Percentiles rank a stretch among this genome's conserved stretches.
phyloP scores from a whole-genome alignment of 2,888 invertebrate genomes.

The Perithous albicinctus region DNA sequence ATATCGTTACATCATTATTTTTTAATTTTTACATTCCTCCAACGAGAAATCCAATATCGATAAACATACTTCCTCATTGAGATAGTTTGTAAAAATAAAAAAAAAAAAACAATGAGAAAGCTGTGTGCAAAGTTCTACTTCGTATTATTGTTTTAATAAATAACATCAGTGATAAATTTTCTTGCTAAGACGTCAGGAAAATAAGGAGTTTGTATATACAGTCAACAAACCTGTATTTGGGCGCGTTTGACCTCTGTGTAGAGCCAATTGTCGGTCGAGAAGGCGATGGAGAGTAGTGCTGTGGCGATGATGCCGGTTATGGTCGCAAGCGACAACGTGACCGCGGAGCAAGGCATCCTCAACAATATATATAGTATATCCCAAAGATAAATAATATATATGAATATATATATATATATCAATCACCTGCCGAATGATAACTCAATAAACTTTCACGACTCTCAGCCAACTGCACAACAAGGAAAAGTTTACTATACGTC shows the following conservation, averaged over 20 bases:
- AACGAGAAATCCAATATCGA: too few relatives aligned
- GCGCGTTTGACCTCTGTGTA: slow-evolving; percentile 96
- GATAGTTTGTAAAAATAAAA: too few relatives aligned
- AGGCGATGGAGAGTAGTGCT: slow-evolving; percentile 96
- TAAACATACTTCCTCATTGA: too few relatives aligned
- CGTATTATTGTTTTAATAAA: too few relatives aligned
- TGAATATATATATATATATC: not conserved
- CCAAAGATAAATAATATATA: not conserved
- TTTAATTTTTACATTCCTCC: too few relatives aligned
- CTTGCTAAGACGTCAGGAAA: not conserved
- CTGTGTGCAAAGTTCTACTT: too few relatives aligned
- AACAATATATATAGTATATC: slow-evolving; percentile 23
- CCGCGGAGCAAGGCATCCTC: slow-evolving; percentile 97
- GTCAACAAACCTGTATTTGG: slow-evolving; percentile 91
- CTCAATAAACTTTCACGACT: slow-evolving; percentile 52
- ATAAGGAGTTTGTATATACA: not conserved
- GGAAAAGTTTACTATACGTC: slow-evolving; percentile 32
- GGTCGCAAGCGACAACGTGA: slow-evolving; percentile 97
- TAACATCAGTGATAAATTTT: too few relatives aligned
- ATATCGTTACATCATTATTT: too few relatives aligned
- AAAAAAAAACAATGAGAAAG: too few relatives aligned
- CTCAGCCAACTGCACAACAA: slow-evolving; percentile 31
- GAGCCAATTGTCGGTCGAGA: slow-evolving; percentile 98
- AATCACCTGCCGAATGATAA: slow-evolving; percentile 24
- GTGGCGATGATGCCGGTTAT: slow-evolving; percentile 98